Evolutionary conservation across 1,140 invertebrate species (phyloP).

Genomic region (Pseudomyrmex gracilis): DNA sequence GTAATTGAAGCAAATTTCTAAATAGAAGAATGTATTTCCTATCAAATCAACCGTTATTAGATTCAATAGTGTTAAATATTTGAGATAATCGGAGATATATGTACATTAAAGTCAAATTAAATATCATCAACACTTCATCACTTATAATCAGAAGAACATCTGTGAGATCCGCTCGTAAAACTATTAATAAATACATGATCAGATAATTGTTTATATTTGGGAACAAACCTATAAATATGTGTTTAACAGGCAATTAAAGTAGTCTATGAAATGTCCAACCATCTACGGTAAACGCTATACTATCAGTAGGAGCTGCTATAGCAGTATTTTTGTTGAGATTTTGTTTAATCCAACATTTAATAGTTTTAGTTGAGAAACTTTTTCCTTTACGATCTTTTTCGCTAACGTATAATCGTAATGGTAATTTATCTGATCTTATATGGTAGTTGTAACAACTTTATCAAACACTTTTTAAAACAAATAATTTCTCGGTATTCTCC

Average conservation of each 20-base stretch:
- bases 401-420: slow-evolving; percentile 39
- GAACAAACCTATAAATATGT: background rate
- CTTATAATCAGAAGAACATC: too few species aligned
- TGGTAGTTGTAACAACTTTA: background rate
- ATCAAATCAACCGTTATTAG: too few species aligned
- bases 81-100: background rate
- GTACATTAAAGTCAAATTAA: too few species aligned
- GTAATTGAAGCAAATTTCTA: too few species aligned
- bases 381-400: slow-evolving; percentile 51
- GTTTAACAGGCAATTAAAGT: too few species aligned
- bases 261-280: slow-evolving; percentile 1
- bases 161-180: too few species aligned
- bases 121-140: too few species aligned
- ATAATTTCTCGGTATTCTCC: too few species aligned
- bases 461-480: slow-evolving; percentile 3
- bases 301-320: slow-evolving; percentile 6
- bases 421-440: background rate
- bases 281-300: background rate
- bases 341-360: slow-evolving; percentile 29
- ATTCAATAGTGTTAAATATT: slow-evolving; percentile 9
- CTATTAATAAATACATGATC: too few species aligned
- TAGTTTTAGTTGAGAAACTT: too few species aligned
- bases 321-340: slow-evolving; percentile 37
- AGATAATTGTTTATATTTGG: too few species aligned
- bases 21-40: background rate